phyloP scores from a whole-genome alignment of 1,140 invertebrate genomes.

The honey bee (Apis mellifera) region Amel_HAv3.1 CM009932.2:7752001-7752500 shows the following conservation, averaged over 20 bases:
- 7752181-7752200: neutral
- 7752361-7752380: neutral
- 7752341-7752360: neutral
- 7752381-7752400: neutral
- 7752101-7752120: neutral
- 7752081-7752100: neutral
- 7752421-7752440: neutral
- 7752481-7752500: neutral
- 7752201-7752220: constrained; percentile 3
- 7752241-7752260: neutral
- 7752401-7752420: too few species aligned
- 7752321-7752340: neutral
- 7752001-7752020: constrained; percentile 30
- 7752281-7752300: neutral
- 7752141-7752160: neutral
- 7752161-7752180: neutral
- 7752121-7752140: neutral
- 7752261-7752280: neutral
- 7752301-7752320: neutral
- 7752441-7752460: neutral
- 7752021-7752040: neutral
- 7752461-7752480: neutral
- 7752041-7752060: constrained; percentile 7
- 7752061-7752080: neutral
- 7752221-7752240: constrained; percentile 2